phyloP scores from a whole-genome alignment of 2,113 vertebrate species.

The Copsychus sechellarum region DNA sequence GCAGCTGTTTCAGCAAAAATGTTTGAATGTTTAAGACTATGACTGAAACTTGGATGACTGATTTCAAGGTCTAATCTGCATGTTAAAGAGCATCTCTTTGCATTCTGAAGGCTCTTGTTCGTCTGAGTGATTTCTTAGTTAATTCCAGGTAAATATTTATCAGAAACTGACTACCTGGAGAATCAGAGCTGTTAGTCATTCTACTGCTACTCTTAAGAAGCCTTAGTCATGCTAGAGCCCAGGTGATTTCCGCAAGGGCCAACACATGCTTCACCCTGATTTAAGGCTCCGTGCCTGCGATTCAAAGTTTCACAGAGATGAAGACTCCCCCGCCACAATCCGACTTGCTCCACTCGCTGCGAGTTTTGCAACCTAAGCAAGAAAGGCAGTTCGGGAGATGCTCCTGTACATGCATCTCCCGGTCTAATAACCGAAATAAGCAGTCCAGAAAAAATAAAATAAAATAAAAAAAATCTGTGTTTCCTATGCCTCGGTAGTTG shows the following conservation, averaged over 20 bases:
- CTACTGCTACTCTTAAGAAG: not conserved
- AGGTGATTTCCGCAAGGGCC: not conserved
- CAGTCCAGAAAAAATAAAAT: not conserved
- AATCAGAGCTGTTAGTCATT: not conserved
- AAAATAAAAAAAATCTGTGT: not conserved
- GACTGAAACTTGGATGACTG: not conserved
- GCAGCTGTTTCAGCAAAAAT: not conserved
- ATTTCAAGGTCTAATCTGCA: not conserved
- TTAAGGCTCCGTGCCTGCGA: not conserved
- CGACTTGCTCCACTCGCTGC: not conserved
- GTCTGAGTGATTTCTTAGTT: not conserved
- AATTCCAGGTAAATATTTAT: slow-evolving; percentile 29
- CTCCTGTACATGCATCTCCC: not conserved
- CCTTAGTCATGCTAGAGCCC: slow-evolving; percentile 44
- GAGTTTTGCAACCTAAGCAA: slow-evolving; percentile 40
- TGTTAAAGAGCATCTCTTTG: not conserved
- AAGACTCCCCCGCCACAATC: not conserved
- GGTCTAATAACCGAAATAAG: not conserved
- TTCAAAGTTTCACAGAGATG: slow-evolving; percentile 6
- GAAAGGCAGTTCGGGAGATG: not conserved
- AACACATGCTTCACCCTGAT: not conserved
- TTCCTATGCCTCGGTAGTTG: not conserved
- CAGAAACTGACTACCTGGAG: not conserved
- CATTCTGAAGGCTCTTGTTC: not conserved
- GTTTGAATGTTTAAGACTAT: not conserved